These are phyloP conservation scores for Hydropsyche betteni DNA, from an alignment of 2,888 invertebrate genomes.

Conservation along the genomic window DNA sequence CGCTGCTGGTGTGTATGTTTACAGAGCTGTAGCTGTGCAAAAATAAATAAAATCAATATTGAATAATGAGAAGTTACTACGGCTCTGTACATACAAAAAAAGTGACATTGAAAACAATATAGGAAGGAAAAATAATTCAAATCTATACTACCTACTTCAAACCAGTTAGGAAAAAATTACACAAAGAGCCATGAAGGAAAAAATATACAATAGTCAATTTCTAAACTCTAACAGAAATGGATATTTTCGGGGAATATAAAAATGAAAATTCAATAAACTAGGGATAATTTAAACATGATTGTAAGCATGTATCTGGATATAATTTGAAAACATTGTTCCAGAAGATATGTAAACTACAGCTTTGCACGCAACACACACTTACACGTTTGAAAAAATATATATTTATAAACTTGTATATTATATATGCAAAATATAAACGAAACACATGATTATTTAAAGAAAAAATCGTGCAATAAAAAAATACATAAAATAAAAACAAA, in stretches of 20 bases:
- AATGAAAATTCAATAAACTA: too few relatives aligned
- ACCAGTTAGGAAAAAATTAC: not conserved
- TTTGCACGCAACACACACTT: too few relatives aligned
- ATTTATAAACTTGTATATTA: conserved; percentile 11
- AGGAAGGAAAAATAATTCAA: not conserved
- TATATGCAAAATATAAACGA: conserved; percentile 48
- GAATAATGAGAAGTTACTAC: too few relatives aligned
- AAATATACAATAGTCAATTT: not conserved
- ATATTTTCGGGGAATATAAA: too few relatives aligned
- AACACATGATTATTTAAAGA: conserved; percentile 46
- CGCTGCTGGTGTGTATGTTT: not conserved
- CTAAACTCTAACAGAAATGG: not conserved
- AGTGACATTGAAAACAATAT: not conserved
- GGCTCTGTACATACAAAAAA: too few relatives aligned
- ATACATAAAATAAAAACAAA: conserved; percentile 61
- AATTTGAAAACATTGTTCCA: too few relatives aligned
- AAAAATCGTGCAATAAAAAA: conserved; percentile 54
- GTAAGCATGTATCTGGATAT: too few relatives aligned
- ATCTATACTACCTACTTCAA: not conserved
- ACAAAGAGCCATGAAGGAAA: not conserved
- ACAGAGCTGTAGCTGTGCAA: not conserved
- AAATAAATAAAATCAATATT: too few relatives aligned
- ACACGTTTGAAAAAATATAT: not conserved
- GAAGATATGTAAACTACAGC: too few relatives aligned
- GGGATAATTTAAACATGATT: too few relatives aligned